Conservation (phyloP, 2,888 invertebrate species). For the Notodonta dromedarius region DNA sequence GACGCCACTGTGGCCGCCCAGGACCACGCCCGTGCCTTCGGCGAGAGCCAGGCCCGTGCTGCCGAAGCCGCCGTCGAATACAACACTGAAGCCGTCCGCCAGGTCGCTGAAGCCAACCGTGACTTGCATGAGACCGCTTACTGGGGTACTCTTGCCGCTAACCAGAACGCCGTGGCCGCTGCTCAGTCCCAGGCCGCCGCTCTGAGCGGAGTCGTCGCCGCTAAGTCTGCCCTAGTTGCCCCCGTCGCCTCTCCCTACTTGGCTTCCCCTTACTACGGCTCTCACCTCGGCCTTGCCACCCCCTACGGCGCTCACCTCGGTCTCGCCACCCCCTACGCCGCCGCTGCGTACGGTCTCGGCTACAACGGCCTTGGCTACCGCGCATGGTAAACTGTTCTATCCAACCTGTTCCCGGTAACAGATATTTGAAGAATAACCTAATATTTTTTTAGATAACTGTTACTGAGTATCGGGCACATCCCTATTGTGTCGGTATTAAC, state of each 20-base stretch:
- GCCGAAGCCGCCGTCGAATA: conserved; percentile 67
- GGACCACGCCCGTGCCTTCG: conserved; percentile 66
- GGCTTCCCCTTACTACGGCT: conserved; percentile 29
- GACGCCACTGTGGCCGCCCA: conserved; percentile 71
- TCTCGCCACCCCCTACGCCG: conserved; percentile 31
- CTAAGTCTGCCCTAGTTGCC: conserved; percentile 19
- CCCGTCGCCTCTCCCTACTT: conserved; percentile 34
- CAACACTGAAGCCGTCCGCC: conserved; percentile 67
- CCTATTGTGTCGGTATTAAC: conserved; percentile 37
- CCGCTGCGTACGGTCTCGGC: conserved; percentile 18
- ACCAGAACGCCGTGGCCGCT: conserved; percentile 74
- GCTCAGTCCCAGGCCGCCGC: conserved; percentile 78
- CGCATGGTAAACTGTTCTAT: conserved; percentile 63
- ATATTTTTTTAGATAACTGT: conserved; percentile 34
- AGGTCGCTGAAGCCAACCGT: conserved; percentile 68
- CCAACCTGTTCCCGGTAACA: conserved; percentile 21
- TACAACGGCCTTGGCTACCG: conserved; percentile 38
- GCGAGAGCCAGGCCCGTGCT: conserved; percentile 68
- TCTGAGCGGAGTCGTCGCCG: conserved; percentile 58
- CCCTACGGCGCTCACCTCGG: conserved; percentile 27
- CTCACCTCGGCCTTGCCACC: conserved; percentile 35
- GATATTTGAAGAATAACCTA: conserved; percentile 26
- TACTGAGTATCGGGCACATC: conserved; percentile 18
- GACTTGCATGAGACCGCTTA: conserved; percentile 75
- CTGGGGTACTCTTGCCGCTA: conserved; percentile 73